phyloP scores from a whole-genome alignment of 2,797 vertebrate species.

The Psittacula echo region DNA sequence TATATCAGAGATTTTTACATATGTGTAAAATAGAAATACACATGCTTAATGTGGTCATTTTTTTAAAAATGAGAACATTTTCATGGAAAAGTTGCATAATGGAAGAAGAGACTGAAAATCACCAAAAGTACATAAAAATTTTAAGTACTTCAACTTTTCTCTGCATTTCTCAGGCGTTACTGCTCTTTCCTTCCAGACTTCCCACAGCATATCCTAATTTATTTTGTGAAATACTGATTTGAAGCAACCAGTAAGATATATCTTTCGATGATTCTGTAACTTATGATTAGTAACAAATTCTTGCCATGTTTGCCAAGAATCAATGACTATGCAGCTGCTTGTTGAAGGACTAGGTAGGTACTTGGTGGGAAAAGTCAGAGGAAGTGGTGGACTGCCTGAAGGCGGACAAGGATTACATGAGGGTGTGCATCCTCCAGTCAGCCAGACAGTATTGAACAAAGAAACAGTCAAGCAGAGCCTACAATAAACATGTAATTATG shows the following conservation, averaged over 20 bases:
- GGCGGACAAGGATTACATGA: background rate
- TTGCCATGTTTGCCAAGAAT: background rate
- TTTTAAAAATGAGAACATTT: background rate
- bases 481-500: background rate
- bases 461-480: background rate
- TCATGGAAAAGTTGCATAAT: background rate
- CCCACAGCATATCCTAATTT: background rate
- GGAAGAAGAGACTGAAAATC: background rate
- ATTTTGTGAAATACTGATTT: background rate
- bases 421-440: background rate
- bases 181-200: background rate
- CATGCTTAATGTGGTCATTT: background rate
- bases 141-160: background rate
- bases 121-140: background rate
- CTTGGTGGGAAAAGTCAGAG: background rate
- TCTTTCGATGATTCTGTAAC: constrained; percentile 7
- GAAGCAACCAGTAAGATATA: background rate
- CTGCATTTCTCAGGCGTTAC: background rate
- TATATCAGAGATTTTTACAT: background rate
- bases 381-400: background rate
- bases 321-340: background rate
- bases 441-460: background rate
- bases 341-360: background rate
- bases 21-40: background rate
- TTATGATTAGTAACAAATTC: background rate